Evolutionary conservation across 2,113 vertebrate species (phyloP).

Genomic region (Lichenostomus cassidix): DNA sequence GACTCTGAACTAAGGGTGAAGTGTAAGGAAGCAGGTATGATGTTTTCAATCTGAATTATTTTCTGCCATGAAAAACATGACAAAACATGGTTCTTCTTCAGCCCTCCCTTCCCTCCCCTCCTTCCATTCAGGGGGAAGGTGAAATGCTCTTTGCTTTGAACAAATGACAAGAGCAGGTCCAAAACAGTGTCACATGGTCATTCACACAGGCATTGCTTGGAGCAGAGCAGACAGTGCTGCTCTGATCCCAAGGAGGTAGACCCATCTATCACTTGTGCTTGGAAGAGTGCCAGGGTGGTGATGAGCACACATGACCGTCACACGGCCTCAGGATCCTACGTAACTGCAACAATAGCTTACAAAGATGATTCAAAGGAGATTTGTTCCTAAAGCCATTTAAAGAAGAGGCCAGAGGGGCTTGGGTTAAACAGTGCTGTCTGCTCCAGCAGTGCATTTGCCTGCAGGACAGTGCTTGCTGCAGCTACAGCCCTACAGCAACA

Average conservation of each 20-base stretch:
- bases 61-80: not conserved
- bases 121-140: not conserved
- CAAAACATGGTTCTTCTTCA: not conserved
- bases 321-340: not conserved
- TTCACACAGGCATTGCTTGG: rapidly evolving
- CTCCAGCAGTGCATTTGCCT: rapidly evolving
- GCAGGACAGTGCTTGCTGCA: rapidly evolving
- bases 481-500: not conserved
- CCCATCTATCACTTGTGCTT: not conserved
- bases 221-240: rapidly evolving
- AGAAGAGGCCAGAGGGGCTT: not conserved
- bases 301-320: not conserved
- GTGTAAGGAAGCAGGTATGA: not conserved
- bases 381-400: not conserved
- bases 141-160: not conserved
- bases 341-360: not conserved
- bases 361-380: not conserved
- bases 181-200: not conserved
- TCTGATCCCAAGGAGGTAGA: not conserved
- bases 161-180: not conserved
- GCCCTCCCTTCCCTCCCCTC: too few relatives aligned
- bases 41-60: not conserved
- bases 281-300: not conserved
- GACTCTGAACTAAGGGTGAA: not conserved
- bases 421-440: not conserved